These are phyloP conservation scores for Platichthys flesus DNA, from an alignment of 2,113 vertebrate genomes.

Conservation along the genomic window DNA sequence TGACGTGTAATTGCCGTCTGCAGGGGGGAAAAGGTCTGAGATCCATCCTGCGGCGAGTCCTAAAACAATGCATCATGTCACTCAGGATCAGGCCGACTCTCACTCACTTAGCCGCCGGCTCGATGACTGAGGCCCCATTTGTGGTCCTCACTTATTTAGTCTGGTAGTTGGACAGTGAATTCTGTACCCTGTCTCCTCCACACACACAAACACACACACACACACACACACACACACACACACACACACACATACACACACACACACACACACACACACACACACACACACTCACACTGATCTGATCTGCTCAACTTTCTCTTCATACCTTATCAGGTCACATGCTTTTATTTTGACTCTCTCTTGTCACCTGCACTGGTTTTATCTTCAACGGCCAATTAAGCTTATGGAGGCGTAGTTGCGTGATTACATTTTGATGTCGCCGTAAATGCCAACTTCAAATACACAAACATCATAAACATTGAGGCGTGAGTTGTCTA, in stretches of 20 bases:
- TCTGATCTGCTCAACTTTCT: conserved; percentile 32
- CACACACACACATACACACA: background rate
- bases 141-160: conserved; percentile 60
- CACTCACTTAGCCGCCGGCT: conserved; percentile 63
- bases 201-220: background rate
- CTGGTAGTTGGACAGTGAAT: conserved; percentile 53
- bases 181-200: conserved; percentile 47
- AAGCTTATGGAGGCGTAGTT: conserved; percentile 1
- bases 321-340: conserved; percentile 21
- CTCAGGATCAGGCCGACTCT: conserved; percentile 66
- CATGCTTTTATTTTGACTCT: background rate
- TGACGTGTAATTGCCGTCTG: conserved; percentile 41
- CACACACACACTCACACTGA: background rate
- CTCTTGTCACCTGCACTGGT: background rate
- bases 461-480: conserved; percentile 24
- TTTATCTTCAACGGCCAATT: background rate
- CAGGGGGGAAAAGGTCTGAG: conserved; percentile 25
- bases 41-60: conserved; percentile 61
- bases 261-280: background rate
- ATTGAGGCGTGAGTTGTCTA: background rate
- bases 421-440: conserved; percentile 10
- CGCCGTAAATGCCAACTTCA: background rate
- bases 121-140: conserved; percentile 55
- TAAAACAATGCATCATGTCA: conserved; percentile 62
- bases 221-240: background rate